phyloP scores from a whole-genome alignment of 2,113 vertebrate genomes.

The Neofelis nebulosa region DNA sequence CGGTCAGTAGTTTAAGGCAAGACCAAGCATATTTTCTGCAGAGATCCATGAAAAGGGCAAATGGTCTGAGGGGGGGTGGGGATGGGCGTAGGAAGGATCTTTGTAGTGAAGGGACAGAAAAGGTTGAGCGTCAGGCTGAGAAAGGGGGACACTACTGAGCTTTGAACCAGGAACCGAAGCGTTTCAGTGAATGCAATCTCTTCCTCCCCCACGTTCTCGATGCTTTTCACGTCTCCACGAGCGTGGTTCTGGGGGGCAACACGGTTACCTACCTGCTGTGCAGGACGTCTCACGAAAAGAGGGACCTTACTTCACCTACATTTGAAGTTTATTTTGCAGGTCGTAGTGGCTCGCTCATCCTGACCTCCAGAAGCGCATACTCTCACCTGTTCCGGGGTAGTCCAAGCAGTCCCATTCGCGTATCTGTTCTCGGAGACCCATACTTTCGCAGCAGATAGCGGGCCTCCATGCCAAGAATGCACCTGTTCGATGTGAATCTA shows the following conservation, averaged over 20 bases:
- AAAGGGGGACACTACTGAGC: rapidly evolving
- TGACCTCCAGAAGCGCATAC: neutral
- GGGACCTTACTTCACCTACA: neutral
- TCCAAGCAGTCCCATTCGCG: neutral
- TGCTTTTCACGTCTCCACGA: neutral
- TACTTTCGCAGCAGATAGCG: neutral
- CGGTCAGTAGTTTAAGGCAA: neutral
- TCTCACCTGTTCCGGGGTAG: neutral
- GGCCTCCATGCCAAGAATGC: neutral
- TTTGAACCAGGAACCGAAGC: neutral
- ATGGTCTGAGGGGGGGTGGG: neutral
- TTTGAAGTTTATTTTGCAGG: neutral
- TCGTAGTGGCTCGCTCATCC: neutral
- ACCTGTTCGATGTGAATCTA: conserved; percentile 22
- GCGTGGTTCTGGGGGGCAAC: neutral
- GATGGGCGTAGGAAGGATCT: neutral
- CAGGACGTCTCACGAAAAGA: neutral
- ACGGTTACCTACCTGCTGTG: neutral
- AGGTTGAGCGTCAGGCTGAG: neutral
- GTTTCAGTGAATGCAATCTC: rapidly evolving
- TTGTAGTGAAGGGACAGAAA: neutral
- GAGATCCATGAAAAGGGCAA: neutral
- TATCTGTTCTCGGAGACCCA: neutral
- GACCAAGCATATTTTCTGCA: neutral
- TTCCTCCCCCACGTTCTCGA: neutral